Evolutionary conservation across 2,888 invertebrate genomes (phyloP), one percentile per base, ranked within the genome.

Genomic region (Phyllotreta striolata): DNA sequence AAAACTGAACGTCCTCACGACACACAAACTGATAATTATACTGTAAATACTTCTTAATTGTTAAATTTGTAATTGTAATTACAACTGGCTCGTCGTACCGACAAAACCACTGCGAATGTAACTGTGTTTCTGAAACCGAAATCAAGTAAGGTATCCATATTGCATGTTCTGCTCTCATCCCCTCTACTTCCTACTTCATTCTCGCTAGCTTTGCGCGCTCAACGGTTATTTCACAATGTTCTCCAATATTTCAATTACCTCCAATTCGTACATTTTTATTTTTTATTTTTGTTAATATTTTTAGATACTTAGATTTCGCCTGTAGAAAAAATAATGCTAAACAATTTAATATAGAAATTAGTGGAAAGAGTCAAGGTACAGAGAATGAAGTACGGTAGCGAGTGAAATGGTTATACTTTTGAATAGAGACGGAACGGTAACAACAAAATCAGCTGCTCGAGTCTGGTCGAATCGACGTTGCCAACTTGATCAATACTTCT

Each of bases 71-170:
- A 57, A 68, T 64, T 70, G 57, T 70, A 72, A 72, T 65, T 64
- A 66, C 63, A 41, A 49, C 47, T 72, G 70, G 62, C 64, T 40
- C 67, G 70, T 63, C 70, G 64, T 63, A 71, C 64, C 69, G 67
- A 68, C 62, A 47, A 62, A 64, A 68, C 68, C 73, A 66, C 69
- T 65, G 63, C 63, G 64, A 66, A 58, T 62, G 70, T 71, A 72
- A 70, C 72, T 73, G 73, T 70, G 70, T 70, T 68, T 58, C 63
- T 67, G 58, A 70, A 69, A 65, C 70, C 64, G 49, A 64, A 64
- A 60, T 60, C 52, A 43, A 60, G 47, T 70, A 63, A 24, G 70
- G 73, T 70, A 68, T 72, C 72, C 73, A 73, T 75, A 73, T 74
- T 72, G 71, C 72, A 72, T 74, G 73, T 73, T 72, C 72, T 55